Base-by-base conservation (phyloP, 2,888 invertebrate genomes). In the Sminthurides aquaticus region DNA sequence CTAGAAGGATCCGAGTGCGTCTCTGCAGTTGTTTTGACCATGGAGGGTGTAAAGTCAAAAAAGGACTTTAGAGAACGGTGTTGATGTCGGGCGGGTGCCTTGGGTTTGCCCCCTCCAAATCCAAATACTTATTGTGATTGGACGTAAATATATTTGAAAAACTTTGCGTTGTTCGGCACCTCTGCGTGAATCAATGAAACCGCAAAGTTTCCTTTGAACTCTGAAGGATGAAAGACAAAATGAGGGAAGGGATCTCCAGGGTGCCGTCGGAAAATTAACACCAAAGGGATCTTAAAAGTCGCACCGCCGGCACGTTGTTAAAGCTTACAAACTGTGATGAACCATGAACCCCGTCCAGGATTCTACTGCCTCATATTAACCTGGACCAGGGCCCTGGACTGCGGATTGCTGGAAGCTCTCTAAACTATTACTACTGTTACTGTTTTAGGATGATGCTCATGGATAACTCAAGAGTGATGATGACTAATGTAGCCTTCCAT, bases 181-280 rank as follows among this genome's bases (percentile, higher is more conserved):
- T 57, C 34, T 27, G 62, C 49, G 54, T 49, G 58, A 64, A 58
- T 64, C 29, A 52, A 64, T 58, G 58, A 57, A 11, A 52, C 57
- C 52, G 52, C 58, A 58, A 58, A 49, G 52, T 20, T 27, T 24
- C 58, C 63, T 64, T 64, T 64, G 63, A 64, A 58, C 48, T 64
- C 57, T 58, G 63, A 64, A 52, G 52, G 58, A 22, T 58, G 52
- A 52, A n/a, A 57, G 62, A 63, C 62, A 49, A 28, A 57, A 28
- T 49, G 27, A 57, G 57, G 62, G n/a, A 57, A 49, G 54, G 49
- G 20, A 49, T 22, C 63, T 29, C 27, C 20, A 52, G 52, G 63
- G 63, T 49, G 63, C 52, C 58, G 43, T 58, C 49, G 63, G 58
- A 58, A 63, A 64, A 64, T 64, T 64, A 64, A 64, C 63, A 58